These are phyloP conservation scores for Sceloporus undulatus DNA, from an alignment of 2,113 vertebrate genomes.

Conservation along the genomic window DNA sequence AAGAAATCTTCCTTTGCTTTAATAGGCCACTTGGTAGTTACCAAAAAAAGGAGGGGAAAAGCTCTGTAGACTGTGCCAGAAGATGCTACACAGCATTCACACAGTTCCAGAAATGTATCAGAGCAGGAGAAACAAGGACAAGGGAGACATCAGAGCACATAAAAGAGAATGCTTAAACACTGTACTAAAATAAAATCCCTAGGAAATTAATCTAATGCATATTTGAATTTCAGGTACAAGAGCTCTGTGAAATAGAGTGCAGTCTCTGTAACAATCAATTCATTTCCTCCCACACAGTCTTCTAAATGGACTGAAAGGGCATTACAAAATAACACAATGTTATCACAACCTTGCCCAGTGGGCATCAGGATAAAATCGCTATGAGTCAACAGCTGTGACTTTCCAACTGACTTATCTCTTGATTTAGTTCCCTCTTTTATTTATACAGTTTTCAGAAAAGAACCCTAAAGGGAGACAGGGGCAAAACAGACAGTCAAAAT, in stretches of 20 bases:
- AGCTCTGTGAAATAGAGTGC: background rate
- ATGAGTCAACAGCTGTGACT: background rate
- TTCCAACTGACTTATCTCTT: background rate
- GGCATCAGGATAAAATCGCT: background rate
- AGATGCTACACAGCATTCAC: background rate
- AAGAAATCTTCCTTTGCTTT: background rate
- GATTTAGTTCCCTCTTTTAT: conserved; percentile 4
- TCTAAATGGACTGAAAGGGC: background rate
- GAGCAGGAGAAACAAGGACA: background rate
- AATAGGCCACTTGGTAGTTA: conserved; percentile 3
- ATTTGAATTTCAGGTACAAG: background rate
- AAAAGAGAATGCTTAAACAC: conserved; percentile 23
- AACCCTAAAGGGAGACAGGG: background rate
- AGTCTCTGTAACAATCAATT: background rate
- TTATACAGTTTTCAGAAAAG: conserved; percentile 4
- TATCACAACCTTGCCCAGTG: background rate
- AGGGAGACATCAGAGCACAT: conserved; percentile 18
- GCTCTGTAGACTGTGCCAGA: background rate
- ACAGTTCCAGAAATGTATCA: conserved; percentile 28
- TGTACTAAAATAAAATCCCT: conserved; percentile 32
- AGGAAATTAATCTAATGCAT: background rate
- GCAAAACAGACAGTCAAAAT: background rate
- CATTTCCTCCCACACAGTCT: background rate
- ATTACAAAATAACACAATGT: background rate
- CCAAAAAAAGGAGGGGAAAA: background rate